Conservation (phyloP, 2,113 vertebrate genomes). For the Cephalopterus ornatus region DNA sequence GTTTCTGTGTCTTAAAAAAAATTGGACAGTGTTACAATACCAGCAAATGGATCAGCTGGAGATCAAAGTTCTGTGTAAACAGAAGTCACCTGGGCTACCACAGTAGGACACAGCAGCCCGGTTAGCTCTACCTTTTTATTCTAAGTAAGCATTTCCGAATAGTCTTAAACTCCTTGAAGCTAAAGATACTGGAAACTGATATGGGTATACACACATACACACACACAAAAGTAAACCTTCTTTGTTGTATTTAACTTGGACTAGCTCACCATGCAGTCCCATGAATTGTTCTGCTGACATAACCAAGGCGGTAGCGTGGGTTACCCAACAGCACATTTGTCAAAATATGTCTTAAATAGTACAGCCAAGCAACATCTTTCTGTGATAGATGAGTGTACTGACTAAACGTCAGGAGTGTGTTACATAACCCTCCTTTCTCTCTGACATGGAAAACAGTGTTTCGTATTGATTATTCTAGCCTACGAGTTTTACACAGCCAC, state of each 20-base stretch:
- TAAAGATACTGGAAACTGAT: not conserved
- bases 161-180: not conserved
- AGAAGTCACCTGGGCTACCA: not conserved
- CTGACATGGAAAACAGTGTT: not conserved
- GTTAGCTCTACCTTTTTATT: not conserved
- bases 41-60: not conserved
- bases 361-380: not conserved
- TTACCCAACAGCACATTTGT: not conserved
- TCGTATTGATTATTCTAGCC: not conserved
- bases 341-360: conserved; percentile 6
- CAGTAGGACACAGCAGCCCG: rapidly evolving
- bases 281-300: not conserved
- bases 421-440: not conserved
- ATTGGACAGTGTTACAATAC: not conserved
- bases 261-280: not conserved
- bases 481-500: not conserved
- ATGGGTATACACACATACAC: not conserved
- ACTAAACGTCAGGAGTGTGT: conserved; percentile 9
- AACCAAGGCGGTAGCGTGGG: not conserved
- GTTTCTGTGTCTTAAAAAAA: not conserved
- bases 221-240: not conserved
- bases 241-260: not conserved
- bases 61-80: not conserved
- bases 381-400: not conserved
- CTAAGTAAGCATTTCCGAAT: not conserved